Base-by-base conservation (phyloP, 1,140 invertebrate species). In the Scaptomyza graminum region DNA sequence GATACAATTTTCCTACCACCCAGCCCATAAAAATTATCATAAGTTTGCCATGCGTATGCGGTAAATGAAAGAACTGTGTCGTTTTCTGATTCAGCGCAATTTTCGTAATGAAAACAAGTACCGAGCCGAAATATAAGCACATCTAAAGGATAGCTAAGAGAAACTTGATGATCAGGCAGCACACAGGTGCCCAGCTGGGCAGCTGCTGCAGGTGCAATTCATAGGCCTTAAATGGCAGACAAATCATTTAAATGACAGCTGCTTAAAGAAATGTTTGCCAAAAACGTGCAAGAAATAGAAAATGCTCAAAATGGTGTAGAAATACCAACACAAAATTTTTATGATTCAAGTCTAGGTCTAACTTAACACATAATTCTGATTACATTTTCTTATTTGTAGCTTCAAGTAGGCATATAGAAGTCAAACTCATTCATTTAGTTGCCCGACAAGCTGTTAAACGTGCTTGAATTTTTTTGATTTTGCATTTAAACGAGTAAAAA, bases 91-190 rank as follows among this genome's bases (percentile, higher is more conserved):
- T 70, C 67, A 57, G 47, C 44, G 63, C 77, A 76, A 80, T 80
- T 80, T 80, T 61, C 76, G 73, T 80, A 80, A 80, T 80, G 78
- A 80, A 80, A 80, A 63, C 74, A 56, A 65, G 52, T 71, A 52
- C 54, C 22, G 22, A 8, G 13, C 9, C 37, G 37, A 12, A 34
- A 22, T 6, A 3, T 16, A 15, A 16, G 37, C 3, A 43, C 8
- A 13, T 43, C 3, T 18, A 34, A 7, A 31, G 28, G 8, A 28
- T 5, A 46, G 55, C 43, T 34, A 1, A 5, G 6, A 47, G 25
- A 15, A 46, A 60, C 47, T 37, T 31, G 12, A 47, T 47, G 28
- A 16, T 28, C 18, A 52, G 31, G 13, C 13, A 7, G 13, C 8
- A 28, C 22, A 31, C 55, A 44, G 55, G 55, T 57, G 55, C 4